These are phyloP conservation scores for Liposcelis brunnea DNA, from an alignment of 2,888 invertebrate species.

Conservation along the genomic window DNA sequence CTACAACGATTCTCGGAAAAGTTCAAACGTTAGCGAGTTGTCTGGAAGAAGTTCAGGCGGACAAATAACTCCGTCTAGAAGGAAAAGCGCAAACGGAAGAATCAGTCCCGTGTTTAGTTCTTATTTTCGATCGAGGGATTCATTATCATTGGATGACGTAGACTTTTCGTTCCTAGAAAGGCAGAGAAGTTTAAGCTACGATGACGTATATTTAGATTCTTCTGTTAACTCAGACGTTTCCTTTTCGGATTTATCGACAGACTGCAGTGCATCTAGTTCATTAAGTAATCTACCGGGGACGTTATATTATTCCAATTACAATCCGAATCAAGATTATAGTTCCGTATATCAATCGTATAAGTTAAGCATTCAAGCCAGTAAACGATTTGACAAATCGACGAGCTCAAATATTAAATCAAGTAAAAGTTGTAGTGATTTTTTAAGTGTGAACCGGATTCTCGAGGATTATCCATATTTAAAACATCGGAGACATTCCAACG, in stretches of 20 bases:
- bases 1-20: neutral
- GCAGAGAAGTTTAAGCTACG: slow-evolving; percentile 5
- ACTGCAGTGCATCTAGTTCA: slow-evolving; percentile 7
- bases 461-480: slow-evolving; percentile 7
- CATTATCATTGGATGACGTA: neutral
- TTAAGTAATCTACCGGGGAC: slow-evolving; percentile 4
- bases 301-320: slow-evolving; percentile 6
- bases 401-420: slow-evolving; percentile 4
- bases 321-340: neutral
- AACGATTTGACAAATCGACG: too few relatives aligned
- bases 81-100: neutral
- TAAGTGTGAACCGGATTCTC: slow-evolving; percentile 5
- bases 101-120: slow-evolving; percentile 2
- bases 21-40: too few relatives aligned
- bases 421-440: slow-evolving; percentile 8
- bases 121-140: neutral
- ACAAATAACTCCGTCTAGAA: too few relatives aligned
- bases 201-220: slow-evolving; percentile 1
- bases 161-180: neutral
- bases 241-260: slow-evolving; percentile 6
- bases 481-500: slow-evolving; percentile 6
- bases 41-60: too few relatives aligned
- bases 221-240: slow-evolving; percentile 2
- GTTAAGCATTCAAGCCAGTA: too few relatives aligned
- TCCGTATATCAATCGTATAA: neutral